These are phyloP conservation scores for Maniola jurtina DNA, from an alignment of 1,140 invertebrate species.

Conservation along the genomic window DNA sequence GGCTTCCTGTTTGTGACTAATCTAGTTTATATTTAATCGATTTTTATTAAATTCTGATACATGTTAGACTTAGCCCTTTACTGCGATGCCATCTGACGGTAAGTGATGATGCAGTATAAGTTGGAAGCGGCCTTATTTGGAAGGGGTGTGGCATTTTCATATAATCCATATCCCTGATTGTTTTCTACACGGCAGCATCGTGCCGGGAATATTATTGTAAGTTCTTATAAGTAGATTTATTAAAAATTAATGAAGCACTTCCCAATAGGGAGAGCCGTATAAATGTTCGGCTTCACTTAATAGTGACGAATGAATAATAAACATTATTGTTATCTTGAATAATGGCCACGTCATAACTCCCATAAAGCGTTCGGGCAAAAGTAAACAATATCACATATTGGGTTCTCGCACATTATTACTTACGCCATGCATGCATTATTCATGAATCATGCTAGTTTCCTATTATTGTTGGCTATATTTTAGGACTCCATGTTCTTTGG, in stretches of 20 bases:
- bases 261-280: not conserved
- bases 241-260: not conserved
- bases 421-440: conserved; percentile 61
- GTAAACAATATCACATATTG: conserved; percentile 49
- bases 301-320: conserved; percentile 40
- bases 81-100: too few species aligned
- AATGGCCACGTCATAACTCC: conserved; percentile 41
- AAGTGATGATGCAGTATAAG: too few species aligned
- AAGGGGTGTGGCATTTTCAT: too few species aligned
- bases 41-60: too few species aligned
- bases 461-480: conserved; percentile 26
- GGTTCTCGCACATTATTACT: conserved; percentile 56
- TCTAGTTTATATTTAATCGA: too few species aligned
- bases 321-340: conserved; percentile 44
- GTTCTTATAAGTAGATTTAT: too few species aligned
- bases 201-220: not conserved
- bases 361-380: conserved; percentile 33
- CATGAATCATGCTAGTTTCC: conserved; percentile 60
- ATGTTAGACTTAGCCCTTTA: too few species aligned
- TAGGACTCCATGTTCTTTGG: conserved; percentile 1
- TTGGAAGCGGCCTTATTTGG: too few species aligned
- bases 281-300: conserved; percentile 20
- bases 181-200: too few species aligned
- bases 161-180: too few species aligned
- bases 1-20: too few species aligned